These are phyloP conservation scores for Trachops cirrhosus DNA, from an alignment of 2,797 vertebrate species.

Conservation along the genomic window DNA sequence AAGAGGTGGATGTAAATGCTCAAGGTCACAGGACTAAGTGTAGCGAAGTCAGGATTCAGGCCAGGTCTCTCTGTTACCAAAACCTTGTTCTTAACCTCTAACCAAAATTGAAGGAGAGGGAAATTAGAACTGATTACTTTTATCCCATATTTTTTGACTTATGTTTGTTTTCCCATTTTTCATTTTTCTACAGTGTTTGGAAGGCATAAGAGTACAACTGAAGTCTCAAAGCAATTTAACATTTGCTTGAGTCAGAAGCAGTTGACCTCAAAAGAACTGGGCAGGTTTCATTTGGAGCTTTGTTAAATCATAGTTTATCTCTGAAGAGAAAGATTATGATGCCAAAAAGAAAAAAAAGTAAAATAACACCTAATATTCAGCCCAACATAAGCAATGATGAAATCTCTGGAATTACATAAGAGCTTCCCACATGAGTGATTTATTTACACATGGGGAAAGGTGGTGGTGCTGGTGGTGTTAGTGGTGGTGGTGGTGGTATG, in stretches of 20 bases:
- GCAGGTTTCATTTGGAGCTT: background rate
- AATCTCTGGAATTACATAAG: background rate
- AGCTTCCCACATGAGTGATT: background rate
- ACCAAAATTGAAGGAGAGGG: background rate
- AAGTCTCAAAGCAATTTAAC: background rate
- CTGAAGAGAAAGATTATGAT: background rate
- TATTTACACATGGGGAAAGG: background rate
- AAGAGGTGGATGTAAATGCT: background rate
- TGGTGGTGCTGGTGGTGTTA: background rate
- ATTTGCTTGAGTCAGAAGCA: constrained; percentile 4
- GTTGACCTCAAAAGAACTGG: constrained; percentile 29
- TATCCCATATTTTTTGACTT: background rate
- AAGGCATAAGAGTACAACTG: background rate
- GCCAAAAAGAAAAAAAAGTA: constrained; percentile 17
- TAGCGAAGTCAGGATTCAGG: background rate
- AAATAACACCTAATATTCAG: background rate
- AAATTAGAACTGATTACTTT: background rate
- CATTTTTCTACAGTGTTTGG: background rate
- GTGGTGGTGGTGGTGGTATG: background rate
- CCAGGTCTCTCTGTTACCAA: background rate
- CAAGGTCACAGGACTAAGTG: background rate
- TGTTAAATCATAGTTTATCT: constrained; percentile 52
- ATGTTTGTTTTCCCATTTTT: background rate
- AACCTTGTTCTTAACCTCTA: background rate
- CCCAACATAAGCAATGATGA: constrained; percentile 36